Evolutionary conservation across 2,113 vertebrate species (phyloP).

Genomic region (Perca flavescens): DNA sequence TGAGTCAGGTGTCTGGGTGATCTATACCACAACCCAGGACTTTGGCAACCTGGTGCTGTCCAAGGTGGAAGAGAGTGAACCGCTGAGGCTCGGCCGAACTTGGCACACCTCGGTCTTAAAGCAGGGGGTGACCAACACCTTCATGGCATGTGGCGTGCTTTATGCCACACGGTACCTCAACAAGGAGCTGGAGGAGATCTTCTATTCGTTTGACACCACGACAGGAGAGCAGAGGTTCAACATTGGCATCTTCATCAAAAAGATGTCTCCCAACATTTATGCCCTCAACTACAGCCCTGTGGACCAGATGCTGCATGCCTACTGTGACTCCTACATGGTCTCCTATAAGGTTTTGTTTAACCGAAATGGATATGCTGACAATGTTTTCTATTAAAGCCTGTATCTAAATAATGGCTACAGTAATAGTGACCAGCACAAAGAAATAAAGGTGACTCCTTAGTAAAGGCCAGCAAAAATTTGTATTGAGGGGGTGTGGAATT

Average conservation of each 20-base stretch:
- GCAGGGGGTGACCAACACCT: conserved; percentile 80
- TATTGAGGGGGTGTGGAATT: background rate
- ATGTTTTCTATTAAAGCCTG: background rate
- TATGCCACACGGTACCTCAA: conserved; percentile 79
- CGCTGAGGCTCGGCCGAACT: conserved; percentile 50
- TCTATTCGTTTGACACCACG: conserved; percentile 80
- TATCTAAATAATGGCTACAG: background rate
- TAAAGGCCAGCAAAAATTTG: background rate
- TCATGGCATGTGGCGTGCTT: conserved; percentile 82
- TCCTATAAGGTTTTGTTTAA: conserved; percentile 72
- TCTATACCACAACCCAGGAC: conserved; percentile 74
- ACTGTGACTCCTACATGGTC: conserved; percentile 68
- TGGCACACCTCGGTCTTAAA: conserved; percentile 83
- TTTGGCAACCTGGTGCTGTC: conserved; percentile 81
- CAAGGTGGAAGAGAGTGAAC: conserved; percentile 54
- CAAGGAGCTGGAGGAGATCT: conserved; percentile 78
- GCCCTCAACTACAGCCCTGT: conserved; percentile 83
- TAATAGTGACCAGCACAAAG: background rate
- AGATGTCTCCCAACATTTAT: conserved; percentile 76
- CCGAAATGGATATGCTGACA: background rate
- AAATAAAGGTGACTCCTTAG: background rate
- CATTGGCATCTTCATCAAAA: conserved; percentile 73
- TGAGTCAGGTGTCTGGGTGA: conserved; percentile 82
- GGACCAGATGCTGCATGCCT: conserved; percentile 79
- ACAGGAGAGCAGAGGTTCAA: conserved; percentile 76